Conservation (phyloP, 2,113 vertebrate species). For the Steatornis caripensis region DNA sequence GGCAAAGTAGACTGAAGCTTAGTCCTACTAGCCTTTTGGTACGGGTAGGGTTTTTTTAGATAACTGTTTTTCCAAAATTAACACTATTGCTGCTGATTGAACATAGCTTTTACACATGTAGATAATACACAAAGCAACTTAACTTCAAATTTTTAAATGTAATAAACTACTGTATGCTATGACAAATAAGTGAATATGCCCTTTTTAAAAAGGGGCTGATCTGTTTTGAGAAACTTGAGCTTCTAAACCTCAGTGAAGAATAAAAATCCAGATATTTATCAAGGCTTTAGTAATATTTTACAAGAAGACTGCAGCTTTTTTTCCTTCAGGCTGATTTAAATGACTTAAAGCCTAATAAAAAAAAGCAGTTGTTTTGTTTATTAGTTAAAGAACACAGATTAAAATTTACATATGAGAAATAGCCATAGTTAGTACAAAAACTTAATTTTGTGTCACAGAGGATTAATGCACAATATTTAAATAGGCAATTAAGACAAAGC, state of each 20-base stretch:
- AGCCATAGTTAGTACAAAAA: background rate
- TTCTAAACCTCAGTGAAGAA: background rate
- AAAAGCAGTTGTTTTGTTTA: background rate
- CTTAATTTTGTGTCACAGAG: background rate
- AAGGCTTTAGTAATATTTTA: background rate
- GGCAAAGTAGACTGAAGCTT: background rate
- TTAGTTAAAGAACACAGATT: background rate
- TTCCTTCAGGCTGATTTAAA: background rate
- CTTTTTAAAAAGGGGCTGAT: background rate
- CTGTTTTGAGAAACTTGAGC: background rate
- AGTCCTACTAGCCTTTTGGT: background rate
- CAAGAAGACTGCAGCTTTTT: background rate
- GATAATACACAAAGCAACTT: background rate
- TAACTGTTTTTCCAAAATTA: background rate
- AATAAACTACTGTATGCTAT: background rate
- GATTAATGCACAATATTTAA: background rate
- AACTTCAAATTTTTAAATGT: background rate
- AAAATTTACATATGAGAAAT: background rate
- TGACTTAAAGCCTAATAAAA: background rate
- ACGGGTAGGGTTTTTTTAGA: background rate
- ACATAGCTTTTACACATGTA: background rate
- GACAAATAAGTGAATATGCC: background rate
- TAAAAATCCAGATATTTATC: background rate
- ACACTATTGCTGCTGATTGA: background rate
- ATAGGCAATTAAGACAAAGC: background rate